These are phyloP conservation scores for Paedocypris sp. DNA, from an alignment of 2,113 vertebrate genomes.

Conservation along the genomic window DNA sequence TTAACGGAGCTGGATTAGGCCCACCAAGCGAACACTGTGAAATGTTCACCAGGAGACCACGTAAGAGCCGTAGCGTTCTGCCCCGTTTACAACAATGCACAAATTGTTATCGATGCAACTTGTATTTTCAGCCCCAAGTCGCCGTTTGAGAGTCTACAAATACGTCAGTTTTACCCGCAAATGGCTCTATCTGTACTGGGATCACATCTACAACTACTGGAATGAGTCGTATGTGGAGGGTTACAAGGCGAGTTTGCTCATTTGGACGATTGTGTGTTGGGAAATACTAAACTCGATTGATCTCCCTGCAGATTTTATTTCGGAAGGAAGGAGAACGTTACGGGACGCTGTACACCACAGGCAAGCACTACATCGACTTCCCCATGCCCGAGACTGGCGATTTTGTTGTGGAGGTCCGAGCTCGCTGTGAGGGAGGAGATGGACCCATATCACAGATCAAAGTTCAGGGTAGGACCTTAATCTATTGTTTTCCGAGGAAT, in stretches of 20 bases:
- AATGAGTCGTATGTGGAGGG: constrained; percentile 77
- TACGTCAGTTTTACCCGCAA: constrained; percentile 68
- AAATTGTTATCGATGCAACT: not conserved
- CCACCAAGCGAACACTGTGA: constrained; percentile 75
- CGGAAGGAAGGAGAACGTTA: constrained; percentile 84
- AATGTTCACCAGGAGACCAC: constrained; percentile 82
- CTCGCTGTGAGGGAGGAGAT: constrained; percentile 90
- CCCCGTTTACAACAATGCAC: not conserved
- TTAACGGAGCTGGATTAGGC: constrained; percentile 85
- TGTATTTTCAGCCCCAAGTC: constrained; percentile 75
- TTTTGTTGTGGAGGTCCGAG: constrained; percentile 84
- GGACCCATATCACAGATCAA: constrained; percentile 83
- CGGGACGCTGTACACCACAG: constrained; percentile 82
- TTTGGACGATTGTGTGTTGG: not conserved
- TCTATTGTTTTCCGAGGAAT: too few relatives aligned
- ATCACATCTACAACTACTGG: constrained; percentile 79
- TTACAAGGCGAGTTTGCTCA: constrained; percentile 76
- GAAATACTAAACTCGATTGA: not conserved
- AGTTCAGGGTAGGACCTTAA: constrained; percentile 57
- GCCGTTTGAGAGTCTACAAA: constrained; percentile 78
- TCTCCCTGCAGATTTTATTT: constrained; percentile 71
- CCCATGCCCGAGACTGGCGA: constrained; percentile 82
- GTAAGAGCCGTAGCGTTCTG: constrained; percentile 57
- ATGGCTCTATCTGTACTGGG: constrained; percentile 89
- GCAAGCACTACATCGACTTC: constrained; percentile 87